Evolutionary conservation across 2,113 vertebrate genomes (phyloP).

Genomic region (Sturnira hondurensis): DNA sequence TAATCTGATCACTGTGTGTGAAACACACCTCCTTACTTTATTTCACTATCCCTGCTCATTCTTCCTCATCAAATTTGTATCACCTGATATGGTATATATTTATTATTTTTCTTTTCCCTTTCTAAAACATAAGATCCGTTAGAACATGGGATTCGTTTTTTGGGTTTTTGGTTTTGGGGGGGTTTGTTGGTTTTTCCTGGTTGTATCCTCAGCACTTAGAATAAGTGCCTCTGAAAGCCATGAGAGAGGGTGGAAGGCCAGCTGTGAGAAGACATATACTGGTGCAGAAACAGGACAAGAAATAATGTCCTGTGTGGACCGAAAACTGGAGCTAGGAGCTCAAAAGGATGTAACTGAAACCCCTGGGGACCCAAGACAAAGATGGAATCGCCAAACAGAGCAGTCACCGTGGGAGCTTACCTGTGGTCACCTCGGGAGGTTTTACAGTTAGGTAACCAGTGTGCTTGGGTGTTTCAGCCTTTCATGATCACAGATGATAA

Average conservation of each 20-base stretch:
- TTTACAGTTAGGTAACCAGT: neutral
- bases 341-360: neutral
- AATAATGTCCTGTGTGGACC: neutral
- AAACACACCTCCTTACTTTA: neutral
- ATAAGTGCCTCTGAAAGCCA: neutral
- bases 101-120: neutral
- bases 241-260: neutral
- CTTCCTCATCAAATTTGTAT: neutral
- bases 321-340: neutral
- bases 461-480: neutral
- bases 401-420: neutral
- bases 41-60: neutral
- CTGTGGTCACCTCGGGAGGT: neutral
- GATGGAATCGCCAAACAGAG: neutral
- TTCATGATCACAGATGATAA: neutral
- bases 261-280: neutral
- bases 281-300: neutral
- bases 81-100: neutral
- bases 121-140: neutral
- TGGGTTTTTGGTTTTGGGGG: too few relatives aligned
- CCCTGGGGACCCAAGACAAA: neutral
- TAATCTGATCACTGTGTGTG: neutral
- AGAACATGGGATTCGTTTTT: neutral
- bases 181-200: neutral
- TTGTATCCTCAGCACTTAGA: neutral